These are phyloP conservation scores for Orius insidiosus DNA, from an alignment of 1,140 invertebrate genomes.

Conservation along the genomic window DNA sequence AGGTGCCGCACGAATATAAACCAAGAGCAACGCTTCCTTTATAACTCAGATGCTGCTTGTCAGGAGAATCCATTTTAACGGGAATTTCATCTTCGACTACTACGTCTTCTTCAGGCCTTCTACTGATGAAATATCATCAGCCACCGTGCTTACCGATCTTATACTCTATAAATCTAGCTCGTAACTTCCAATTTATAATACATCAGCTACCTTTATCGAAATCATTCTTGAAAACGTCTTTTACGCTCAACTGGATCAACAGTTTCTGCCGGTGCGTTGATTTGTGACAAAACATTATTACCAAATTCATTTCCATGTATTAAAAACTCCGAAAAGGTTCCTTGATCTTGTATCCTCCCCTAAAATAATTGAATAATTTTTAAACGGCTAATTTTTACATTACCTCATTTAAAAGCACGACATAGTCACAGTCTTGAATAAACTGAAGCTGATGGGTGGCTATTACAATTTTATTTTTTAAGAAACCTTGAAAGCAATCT, in stretches of 20 bases:
- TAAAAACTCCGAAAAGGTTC: slow-evolving; percentile 32
- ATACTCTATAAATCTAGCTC: slow-evolving; percentile 4
- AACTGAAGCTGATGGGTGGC: slow-evolving; percentile 78
- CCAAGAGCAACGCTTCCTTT: slow-evolving; percentile 18
- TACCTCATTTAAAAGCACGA: slow-evolving; percentile 57
- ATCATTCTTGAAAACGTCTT: neutral
- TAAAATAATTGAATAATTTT: slow-evolving; percentile 18
- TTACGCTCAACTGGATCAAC: too few relatives aligned
- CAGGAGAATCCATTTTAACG: too few relatives aligned
- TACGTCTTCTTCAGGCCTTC: neutral
- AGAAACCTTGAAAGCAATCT: slow-evolving; percentile 43
- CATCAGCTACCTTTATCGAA: neutral
- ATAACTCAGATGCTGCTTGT: slow-evolving; percentile 16
- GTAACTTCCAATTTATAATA: neutral
- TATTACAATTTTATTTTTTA: slow-evolving; percentile 56
- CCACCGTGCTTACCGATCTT: slow-evolving; percentile 1
- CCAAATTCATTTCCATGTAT: slow-evolving; percentile 28
- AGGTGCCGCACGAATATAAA: slow-evolving; percentile 41
- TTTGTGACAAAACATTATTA: neutral
- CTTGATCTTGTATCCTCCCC: slow-evolving; percentile 35
- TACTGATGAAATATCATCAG: neutral
- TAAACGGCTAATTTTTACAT: too few relatives aligned
- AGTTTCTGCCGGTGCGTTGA: neutral
- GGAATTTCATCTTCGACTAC: too few relatives aligned
- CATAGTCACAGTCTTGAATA: slow-evolving; percentile 52